Evolutionary conservation across 2,113 vertebrate genomes (phyloP).

Genomic region (Oncorhynchus mykiss): DNA sequence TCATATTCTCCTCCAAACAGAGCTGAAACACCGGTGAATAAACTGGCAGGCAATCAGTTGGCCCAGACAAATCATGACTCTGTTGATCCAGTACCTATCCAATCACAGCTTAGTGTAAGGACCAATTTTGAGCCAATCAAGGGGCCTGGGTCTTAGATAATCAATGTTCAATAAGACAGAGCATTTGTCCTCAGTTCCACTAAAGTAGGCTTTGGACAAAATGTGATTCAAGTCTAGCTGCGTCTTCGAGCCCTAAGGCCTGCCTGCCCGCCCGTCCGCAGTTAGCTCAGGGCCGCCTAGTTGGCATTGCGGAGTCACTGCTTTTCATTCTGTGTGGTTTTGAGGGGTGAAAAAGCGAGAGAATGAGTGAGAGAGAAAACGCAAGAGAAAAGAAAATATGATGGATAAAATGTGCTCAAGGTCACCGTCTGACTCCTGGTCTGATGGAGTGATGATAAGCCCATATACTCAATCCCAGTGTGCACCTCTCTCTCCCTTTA

Average conservation of each 20-base stretch:
- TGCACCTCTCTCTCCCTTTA: conserved; percentile 17
- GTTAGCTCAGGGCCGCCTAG: conserved; percentile 16
- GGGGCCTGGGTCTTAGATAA: background rate
- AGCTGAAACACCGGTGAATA: background rate
- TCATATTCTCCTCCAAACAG: no score
- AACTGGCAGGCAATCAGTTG: background rate
- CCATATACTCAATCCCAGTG: conserved; percentile 45
- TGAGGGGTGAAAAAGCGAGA: background rate
- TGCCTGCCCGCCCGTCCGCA: background rate
- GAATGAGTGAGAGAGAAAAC: background rate
- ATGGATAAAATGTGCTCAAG: conserved; percentile 10
- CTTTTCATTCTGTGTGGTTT: background rate
- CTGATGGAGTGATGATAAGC: conserved; percentile 51
- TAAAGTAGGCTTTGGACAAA: background rate
- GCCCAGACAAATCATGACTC: background rate
- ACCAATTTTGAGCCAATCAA: conserved; percentile 3
- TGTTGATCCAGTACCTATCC: background rate
- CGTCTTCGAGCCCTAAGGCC: background rate
- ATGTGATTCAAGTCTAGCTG: background rate
- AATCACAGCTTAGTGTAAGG: background rate
- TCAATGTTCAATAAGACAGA: background rate
- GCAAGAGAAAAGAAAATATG: no score
- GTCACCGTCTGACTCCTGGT: conserved; percentile 19
- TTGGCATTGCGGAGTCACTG: conserved; percentile 13
- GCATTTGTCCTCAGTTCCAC: background rate